Evolutionary conservation across 2,113 vertebrate species (phyloP).

Genomic region (Tiliqua scincoides): DNA sequence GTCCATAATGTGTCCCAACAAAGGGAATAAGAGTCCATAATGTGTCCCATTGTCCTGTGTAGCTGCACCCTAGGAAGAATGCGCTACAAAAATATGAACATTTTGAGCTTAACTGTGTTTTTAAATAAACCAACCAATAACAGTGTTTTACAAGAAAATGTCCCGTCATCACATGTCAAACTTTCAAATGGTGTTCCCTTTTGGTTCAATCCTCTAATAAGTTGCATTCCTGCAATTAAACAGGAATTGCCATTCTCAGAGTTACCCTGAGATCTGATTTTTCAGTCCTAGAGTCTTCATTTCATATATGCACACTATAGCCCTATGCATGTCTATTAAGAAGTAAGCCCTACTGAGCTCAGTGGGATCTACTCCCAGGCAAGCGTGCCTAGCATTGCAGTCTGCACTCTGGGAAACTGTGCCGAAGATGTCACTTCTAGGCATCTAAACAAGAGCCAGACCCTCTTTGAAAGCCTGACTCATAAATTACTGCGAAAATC

Average conservation of each 20-base stretch:
- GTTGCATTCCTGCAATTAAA: not conserved
- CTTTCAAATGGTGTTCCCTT: not conserved
- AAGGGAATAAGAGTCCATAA: no score
- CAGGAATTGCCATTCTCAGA: not conserved
- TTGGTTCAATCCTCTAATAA: not conserved
- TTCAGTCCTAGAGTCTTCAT: constrained; percentile 8
- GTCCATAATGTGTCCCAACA: no score
- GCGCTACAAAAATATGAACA: not conserved
- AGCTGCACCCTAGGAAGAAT: not conserved
- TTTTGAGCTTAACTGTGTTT: not conserved
- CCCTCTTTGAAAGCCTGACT: constrained; percentile 45
- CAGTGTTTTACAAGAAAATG: not conserved
- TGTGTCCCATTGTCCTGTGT: no score
- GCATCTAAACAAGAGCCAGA: constrained; percentile 45
- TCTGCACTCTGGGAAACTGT: constrained; percentile 49
- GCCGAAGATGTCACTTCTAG: constrained; percentile 32
- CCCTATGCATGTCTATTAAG: no score
- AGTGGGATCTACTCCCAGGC: no score
- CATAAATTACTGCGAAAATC: constrained; percentile 40
- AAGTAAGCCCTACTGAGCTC: no score
- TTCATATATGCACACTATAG: not conserved
- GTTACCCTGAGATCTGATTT: not conserved
- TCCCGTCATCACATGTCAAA: not conserved
- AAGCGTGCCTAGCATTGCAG: no score
- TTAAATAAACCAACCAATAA: not conserved